These are phyloP conservation scores for Monopis laevigella DNA, from an alignment of 2,888 invertebrate genomes.

Conservation along the genomic window DNA sequence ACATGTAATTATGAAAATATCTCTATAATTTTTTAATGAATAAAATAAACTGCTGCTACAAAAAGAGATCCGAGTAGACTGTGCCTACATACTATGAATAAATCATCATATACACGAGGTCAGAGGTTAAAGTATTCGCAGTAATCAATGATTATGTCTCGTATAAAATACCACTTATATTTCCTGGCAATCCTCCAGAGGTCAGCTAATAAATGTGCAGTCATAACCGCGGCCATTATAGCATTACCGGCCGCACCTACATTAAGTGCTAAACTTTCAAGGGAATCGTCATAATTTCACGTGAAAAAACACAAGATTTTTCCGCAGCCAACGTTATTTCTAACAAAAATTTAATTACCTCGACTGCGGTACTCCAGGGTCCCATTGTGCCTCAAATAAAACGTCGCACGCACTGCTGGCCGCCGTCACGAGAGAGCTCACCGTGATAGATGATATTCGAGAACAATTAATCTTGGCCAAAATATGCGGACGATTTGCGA, in stretches of 20 bases:
- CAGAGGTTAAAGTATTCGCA: constrained; percentile 1
- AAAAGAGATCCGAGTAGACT: background rate
- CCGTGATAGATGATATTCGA: constrained; percentile 66
- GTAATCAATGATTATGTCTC: background rate
- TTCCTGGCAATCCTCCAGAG: constrained; percentile 5
- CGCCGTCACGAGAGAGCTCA: constrained; percentile 60
- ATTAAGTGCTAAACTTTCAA: constrained; percentile 24
- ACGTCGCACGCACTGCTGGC: constrained; percentile 59
- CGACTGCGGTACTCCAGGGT: constrained; percentile 37
- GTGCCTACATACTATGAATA: constrained; percentile 1
- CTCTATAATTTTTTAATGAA: background rate
- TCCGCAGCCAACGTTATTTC: constrained; percentile 31
- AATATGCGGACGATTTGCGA: constrained; percentile 68
- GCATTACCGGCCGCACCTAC: constrained; percentile 23
- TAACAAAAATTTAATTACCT: constrained; percentile 52
- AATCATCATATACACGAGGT: background rate
- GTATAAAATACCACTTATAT: constrained; percentile 7
- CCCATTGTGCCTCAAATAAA: constrained; percentile 57
- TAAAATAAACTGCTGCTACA: background rate
- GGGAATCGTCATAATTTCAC: constrained; percentile 23
- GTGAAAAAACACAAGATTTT: constrained; percentile 24
- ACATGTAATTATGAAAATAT: no score
- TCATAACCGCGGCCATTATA: constrained; percentile 3
- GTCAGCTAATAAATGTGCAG: constrained; percentile 12
- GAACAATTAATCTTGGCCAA: constrained; percentile 67